A percentile compares a stretch with the other conserved stretches of the same genome.
phyloP scores from a whole-genome alignment of 2,797 vertebrate genomes.

The Acrocephalus scirpaceus region DNA sequence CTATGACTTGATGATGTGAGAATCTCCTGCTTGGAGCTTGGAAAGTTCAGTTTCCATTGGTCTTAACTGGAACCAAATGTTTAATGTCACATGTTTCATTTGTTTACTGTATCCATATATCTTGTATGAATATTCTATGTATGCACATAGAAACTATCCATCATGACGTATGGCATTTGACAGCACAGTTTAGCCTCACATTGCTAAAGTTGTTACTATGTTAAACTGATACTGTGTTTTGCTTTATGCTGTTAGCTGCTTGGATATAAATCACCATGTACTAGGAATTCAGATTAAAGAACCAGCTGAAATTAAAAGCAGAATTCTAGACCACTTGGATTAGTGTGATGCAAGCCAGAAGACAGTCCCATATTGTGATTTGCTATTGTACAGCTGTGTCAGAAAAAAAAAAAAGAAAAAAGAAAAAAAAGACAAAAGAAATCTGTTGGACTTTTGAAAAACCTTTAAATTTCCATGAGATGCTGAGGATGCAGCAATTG shows the following conservation, averaged over 20 bases:
- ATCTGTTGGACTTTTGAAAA: neutral
- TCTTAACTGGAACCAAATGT: neutral
- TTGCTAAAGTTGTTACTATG: neutral
- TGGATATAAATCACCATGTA: neutral
- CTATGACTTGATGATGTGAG: neutral
- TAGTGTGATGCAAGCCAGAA: neutral
- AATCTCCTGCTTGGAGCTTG: neutral
- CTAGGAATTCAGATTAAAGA: conserved; percentile 17
- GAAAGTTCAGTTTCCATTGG: neutral
- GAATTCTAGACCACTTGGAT: neutral
- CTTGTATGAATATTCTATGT: neutral
- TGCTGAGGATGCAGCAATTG: neutral
- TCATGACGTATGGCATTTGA: neutral
- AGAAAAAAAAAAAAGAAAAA: neutral
- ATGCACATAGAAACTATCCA: neutral
- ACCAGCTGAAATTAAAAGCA: neutral
- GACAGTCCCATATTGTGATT: neutral
- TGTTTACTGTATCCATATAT: neutral
- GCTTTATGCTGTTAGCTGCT: neutral
- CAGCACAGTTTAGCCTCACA: neutral
- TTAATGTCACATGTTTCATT: neutral
- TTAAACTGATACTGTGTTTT: neutral
- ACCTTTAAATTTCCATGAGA: neutral
- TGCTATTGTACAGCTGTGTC: neutral
- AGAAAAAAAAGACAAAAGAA: neutral